phyloP scores from a whole-genome alignment of 2,888 invertebrate species.

The Matsumyia berberina region DNA sequence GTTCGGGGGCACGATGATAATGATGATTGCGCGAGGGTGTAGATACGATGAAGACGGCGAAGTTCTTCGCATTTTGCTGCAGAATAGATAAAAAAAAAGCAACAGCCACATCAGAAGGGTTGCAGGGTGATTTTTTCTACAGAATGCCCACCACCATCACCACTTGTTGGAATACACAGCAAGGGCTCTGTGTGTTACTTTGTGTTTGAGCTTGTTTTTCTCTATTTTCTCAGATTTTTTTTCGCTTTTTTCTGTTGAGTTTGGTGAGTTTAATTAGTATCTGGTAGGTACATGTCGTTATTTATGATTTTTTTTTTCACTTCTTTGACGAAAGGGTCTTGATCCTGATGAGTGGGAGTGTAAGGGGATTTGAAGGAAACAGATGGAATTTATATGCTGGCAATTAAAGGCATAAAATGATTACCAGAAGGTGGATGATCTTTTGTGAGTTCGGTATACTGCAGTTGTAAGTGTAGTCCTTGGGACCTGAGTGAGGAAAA shows the following conservation, averaged over 20 bases:
- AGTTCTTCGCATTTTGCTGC: constrained; percentile 45
- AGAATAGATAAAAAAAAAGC: constrained; percentile 22
- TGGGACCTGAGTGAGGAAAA: background rate
- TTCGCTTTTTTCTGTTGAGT: constrained; percentile 22
- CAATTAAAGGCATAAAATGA: constrained; percentile 43
- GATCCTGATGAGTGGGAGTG: background rate
- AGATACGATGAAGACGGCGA: constrained; percentile 22
- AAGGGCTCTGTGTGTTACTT: constrained; percentile 13
- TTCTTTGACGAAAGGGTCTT: constrained; percentile 24
- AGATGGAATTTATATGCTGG: constrained; percentile 34
- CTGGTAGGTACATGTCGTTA: constrained; percentile 42
- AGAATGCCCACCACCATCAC: constrained; percentile 39
- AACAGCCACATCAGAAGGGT: constrained; percentile 20
- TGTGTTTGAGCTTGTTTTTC: constrained; percentile 7
- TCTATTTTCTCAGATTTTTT: too few species aligned
- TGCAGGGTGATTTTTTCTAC: constrained; percentile 12
- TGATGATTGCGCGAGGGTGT: constrained; percentile 13
- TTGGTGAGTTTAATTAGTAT: constrained; percentile 66
- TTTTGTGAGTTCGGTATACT: constrained; percentile 10
- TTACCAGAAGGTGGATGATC: constrained; percentile 11
- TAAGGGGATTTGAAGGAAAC: background rate
- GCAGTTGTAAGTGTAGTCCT: background rate
- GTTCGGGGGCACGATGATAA: constrained; percentile 2
- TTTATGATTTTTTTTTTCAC: constrained; percentile 38
- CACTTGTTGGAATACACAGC: constrained; percentile 68